These are phyloP conservation scores for Actinostola sp. DNA, from an alignment of 92 coral and sea anemone genomes.

Conservation along the genomic window DNA sequence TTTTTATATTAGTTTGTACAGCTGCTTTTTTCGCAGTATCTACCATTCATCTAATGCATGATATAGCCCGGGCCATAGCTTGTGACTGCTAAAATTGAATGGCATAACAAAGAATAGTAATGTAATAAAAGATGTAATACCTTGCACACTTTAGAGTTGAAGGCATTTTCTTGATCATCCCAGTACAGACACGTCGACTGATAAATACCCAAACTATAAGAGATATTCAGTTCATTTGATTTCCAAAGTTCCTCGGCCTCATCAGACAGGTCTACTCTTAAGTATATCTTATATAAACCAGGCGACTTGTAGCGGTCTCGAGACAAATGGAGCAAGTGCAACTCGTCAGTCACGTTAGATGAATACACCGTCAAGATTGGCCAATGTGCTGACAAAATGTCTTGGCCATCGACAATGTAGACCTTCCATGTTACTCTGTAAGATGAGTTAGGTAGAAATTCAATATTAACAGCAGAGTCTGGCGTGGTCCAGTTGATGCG, in stretches of 20 bases:
- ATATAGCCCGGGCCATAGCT: too few species aligned
- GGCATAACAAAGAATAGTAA: too few species aligned
- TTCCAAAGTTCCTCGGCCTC: conserved; percentile 19
- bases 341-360: conserved; percentile 20
- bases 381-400: conserved; percentile 35
- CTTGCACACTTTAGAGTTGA: conserved; percentile 67
- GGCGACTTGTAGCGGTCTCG: conserved; percentile 4
- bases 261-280: conserved; percentile 22
- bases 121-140: conserved; percentile 27
- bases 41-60: too few species aligned
- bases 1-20: too few species aligned
- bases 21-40: too few species aligned
- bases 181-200: conserved; percentile 77
- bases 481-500: conserved; percentile 48
- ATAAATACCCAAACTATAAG: conserved; percentile 74
- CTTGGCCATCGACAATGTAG: conserved; percentile 42
- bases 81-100: too few species aligned
- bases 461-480: conserved; percentile 52
- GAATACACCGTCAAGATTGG: conserved; percentile 45
- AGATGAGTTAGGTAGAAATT: conserved; percentile 38
- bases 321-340: conserved; percentile 18
- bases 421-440: conserved; percentile 48
- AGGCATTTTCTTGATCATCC: conserved; percentile 50
- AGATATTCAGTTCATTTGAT: conserved; percentile 29
- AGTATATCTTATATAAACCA: conserved; percentile 33